A percentile compares a stretch with the other conserved stretches of the same genome.
phyloP scores from a whole-genome alignment of 2,888 invertebrate species.

The Melinaea marsaeus region DNA sequence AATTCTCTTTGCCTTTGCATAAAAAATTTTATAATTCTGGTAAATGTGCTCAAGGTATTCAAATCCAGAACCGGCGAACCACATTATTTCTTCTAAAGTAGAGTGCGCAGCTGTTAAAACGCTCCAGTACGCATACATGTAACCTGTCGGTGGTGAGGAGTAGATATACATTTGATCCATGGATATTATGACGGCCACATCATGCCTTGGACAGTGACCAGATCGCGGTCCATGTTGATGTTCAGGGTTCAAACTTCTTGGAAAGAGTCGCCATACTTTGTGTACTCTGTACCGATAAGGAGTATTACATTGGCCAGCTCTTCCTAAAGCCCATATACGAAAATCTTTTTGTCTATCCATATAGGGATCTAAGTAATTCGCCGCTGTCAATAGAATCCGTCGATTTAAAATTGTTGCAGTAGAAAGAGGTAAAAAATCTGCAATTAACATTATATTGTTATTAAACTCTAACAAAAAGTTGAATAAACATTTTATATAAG shows the following conservation, averaged over 20 bases:
- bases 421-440: conserved; percentile 44
- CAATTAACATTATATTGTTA: conserved; percentile 19
- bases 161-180: conserved; percentile 47
- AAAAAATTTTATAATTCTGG: conserved; percentile 48
- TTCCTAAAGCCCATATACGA: conserved; percentile 51
- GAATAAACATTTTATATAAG: neutral
- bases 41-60: conserved; percentile 42
- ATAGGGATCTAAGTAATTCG: conserved; percentile 45
- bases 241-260: conserved; percentile 48
- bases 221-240: conserved; percentile 55
- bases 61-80: conserved; percentile 47
- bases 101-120: conserved; percentile 20
- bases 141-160: conserved; percentile 11
- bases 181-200: conserved; percentile 42
- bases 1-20: conserved; percentile 35
- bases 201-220: conserved; percentile 48
- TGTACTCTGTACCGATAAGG: conserved; percentile 53
- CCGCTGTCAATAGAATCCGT: conserved; percentile 44
- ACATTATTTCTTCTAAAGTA: conserved; percentile 14
- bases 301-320: conserved; percentile 37
- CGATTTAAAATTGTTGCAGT: conserved; percentile 45
- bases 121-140: conserved; percentile 38
- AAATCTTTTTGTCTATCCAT: conserved; percentile 41
- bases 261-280: conserved; percentile 43
- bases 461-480: neutral